Conservation (phyloP, 2,113 vertebrate species). For the Marcusenius ussheri region DNA sequence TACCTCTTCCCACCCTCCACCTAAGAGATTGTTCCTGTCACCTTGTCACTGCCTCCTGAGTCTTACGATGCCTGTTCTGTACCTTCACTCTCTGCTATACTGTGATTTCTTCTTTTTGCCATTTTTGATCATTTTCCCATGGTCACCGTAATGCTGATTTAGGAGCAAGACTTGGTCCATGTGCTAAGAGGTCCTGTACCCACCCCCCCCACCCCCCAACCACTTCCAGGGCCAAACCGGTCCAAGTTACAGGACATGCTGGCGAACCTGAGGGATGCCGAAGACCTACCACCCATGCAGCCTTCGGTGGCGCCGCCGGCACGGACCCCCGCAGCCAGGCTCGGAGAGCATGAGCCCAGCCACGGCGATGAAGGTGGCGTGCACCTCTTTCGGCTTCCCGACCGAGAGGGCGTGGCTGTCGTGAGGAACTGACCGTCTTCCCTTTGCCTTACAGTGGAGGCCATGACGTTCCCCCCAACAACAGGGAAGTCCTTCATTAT, state of each 20-base stretch:
- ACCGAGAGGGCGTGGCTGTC: background rate
- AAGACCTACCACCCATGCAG: conserved; percentile 88
- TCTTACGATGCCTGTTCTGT: background rate
- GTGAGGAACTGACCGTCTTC: background rate
- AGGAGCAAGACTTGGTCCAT: background rate
- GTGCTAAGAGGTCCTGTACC: conserved; percentile 15
- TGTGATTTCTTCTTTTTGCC: background rate
- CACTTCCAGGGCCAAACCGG: conserved; percentile 80
- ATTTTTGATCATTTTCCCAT: background rate
- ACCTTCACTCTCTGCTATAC: background rate
- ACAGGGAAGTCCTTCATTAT: conserved; percentile 95
- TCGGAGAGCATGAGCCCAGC: conserved; percentile 81
- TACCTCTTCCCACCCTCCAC: background rate
- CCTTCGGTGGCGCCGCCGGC: conserved; percentile 78
- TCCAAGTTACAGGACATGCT: conserved; percentile 98
- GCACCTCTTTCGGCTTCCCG: background rate
- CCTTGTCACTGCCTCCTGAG: background rate
- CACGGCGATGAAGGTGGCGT: conserved; percentile 82
- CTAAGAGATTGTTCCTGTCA: background rate
- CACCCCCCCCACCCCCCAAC: conserved; percentile 20
- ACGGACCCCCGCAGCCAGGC: conserved; percentile 74
- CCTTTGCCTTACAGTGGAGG: conserved; percentile 71
- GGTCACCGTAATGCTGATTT: background rate
- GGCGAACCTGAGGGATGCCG: conserved; percentile 91
- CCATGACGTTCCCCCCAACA: conserved; percentile 88